Conservation (phyloP, 2,888 invertebrate species). For the Hirtodrosophila trivittata region DNA sequence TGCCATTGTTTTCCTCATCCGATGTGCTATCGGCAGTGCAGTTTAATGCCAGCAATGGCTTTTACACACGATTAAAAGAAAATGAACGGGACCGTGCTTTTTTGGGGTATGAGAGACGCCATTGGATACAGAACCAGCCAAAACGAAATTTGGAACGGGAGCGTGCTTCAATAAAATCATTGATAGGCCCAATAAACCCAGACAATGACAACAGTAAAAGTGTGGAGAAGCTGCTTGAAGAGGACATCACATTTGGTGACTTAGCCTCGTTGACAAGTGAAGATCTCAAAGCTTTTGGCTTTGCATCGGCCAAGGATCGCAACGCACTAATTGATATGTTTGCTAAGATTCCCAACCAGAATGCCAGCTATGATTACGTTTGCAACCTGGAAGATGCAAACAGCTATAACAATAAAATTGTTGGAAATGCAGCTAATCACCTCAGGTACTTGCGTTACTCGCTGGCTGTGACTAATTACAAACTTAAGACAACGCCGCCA, state of each 20-base stretch:
- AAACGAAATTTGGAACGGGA: constrained; percentile 37
- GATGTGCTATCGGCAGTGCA: constrained; percentile 52
- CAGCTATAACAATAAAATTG: constrained; percentile 74
- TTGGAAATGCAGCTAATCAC: constrained; percentile 73
- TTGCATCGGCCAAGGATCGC: constrained; percentile 60
- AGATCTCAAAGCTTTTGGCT: constrained; percentile 79
- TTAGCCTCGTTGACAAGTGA: constrained; percentile 72
- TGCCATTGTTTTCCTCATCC: constrained; percentile 15
- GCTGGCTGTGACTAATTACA: constrained; percentile 80
- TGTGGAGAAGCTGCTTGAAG: constrained; percentile 69
- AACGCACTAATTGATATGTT: constrained; percentile 72
- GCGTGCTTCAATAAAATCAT: constrained; percentile 60
- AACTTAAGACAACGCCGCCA: constrained; percentile 77
- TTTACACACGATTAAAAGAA: constrained; percentile 57
- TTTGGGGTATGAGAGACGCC: constrained; percentile 52
- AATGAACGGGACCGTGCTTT: constrained; percentile 67
- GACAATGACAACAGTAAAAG: constrained; percentile 3
- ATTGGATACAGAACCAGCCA: constrained; percentile 46
- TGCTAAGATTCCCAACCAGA: constrained; percentile 76
- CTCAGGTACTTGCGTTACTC: constrained; percentile 78
- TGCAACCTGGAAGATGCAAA: constrained; percentile 60
- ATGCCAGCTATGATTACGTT: constrained; percentile 73
- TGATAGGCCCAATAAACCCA: constrained; percentile 42
- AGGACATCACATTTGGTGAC: constrained; percentile 77
- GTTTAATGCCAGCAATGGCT: constrained; percentile 68